Evolutionary conservation across 1,140 invertebrate species (phyloP), one percentile per base, ranked within the genome.

Genomic region (Anastatus disparis): DNA sequence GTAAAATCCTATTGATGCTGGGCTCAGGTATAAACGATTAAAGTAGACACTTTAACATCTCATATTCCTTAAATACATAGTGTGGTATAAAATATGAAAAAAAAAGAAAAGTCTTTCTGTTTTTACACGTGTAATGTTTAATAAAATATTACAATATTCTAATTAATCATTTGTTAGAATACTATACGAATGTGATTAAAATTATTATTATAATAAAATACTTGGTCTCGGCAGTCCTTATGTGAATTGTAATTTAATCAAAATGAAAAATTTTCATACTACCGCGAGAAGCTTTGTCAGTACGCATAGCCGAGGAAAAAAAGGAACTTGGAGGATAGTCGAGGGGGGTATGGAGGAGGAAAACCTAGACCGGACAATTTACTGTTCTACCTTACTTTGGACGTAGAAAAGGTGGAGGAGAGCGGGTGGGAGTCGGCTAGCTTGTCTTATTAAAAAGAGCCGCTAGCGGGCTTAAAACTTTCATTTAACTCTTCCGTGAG

Each of bases 381-480:
- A 61, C 56, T 3, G 66, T 69, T 63, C 35, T 50, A 24, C 58
- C 50, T 62, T 64, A 64, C 69, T 64, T 58, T 64, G 22, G 61
- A 61, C n/a, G n/a, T n/a, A n/a, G n/a, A n/a, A n/a, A n/a, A n/a
- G n/a, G n/a, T n/a, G n/a, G n/a, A n/a, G n/a, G n/a, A n/a, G n/a
- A n/a, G n/a, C n/a, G n/a, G n/a, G n/a, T n/a, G n/a, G n/a, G n/a
- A n/a, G n/a, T n/a, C n/a, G n/a, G n/a, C n/a, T n/a, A n/a, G 52
- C 69, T 53, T 59, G 70, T 66, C 70, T 71, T 71, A 71, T 71
- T 71, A 71, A 71, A 65, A 71, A 71, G 44, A 59, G 53, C 42
- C 62, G 53, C 38, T 26, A 42, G 70, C 53, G 29, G 55, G 70
- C 70, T 71, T 71, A 71, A 71, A 71, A 71, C 70, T 71, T 71